A percentile compares a stretch with the other conserved stretches of the same genome.
phyloP scores from a whole-genome alignment of 2,888 invertebrate genomes.

The Drosophila kuntzei region DNA sequence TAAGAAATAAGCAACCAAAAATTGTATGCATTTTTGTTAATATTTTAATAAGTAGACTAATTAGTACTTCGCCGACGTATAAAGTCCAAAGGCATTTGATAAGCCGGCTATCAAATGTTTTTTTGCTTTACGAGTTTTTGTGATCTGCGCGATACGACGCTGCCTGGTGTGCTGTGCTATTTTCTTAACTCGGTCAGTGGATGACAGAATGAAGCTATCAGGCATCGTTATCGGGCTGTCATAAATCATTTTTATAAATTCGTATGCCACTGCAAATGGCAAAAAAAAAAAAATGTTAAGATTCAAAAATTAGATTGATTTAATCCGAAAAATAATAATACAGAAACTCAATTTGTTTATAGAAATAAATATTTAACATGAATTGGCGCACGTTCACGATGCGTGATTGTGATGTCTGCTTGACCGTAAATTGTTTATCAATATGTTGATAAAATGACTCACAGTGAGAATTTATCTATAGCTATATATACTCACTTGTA shows the following conservation, averaged over 20 bases:
- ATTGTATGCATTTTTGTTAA: conserved; percentile 8
- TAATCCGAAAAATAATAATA: conserved; percentile 23
- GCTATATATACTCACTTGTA: neutral
- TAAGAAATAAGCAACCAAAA: conserved; percentile 1
- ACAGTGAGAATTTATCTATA: conserved; percentile 16
- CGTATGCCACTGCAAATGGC: conserved; percentile 11
- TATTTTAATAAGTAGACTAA: conserved; percentile 5
- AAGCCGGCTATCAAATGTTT: conserved; percentile 31
- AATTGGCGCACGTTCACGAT: conserved; percentile 29
- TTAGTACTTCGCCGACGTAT: conserved; percentile 12
- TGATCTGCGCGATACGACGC: conserved; percentile 23
- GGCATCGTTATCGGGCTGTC: conserved; percentile 37
- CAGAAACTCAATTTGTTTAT: conserved; percentile 17
- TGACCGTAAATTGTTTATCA: conserved; percentile 22
- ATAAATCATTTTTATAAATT: conserved; percentile 52
- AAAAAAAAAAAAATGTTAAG: conserved; percentile 3
- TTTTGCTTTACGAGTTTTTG: conserved; percentile 16
- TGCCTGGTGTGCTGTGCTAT: no score
- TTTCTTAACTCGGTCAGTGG: conserved; percentile 46
- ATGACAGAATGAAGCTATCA: conserved; percentile 33
- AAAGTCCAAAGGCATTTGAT: conserved; percentile 40
- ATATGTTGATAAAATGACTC: conserved; percentile 27
- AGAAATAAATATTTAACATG: conserved; percentile 17
- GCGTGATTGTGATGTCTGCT: conserved; percentile 48
- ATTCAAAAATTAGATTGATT: conserved; percentile 43